Evolutionary conservation across 2,888 invertebrate species (phyloP).

Genomic region (Oxycera nigricornis): DNA sequence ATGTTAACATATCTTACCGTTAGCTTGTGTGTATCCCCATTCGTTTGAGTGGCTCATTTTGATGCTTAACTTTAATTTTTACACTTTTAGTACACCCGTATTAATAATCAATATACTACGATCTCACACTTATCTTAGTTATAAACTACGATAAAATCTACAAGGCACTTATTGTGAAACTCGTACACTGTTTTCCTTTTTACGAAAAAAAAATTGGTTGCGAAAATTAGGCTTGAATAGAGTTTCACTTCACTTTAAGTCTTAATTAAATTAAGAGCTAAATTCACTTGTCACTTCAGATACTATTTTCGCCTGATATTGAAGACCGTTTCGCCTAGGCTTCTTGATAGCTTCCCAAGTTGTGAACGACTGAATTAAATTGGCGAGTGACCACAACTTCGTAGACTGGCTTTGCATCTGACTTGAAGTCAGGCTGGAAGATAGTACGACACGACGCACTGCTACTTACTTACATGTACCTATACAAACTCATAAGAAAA

Average conservation of each 20-base stretch:
- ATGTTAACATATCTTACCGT: conserved; percentile 40
- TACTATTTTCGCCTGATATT: not conserved
- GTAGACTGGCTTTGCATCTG: not conserved
- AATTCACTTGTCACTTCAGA: not conserved
- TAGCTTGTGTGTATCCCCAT: conserved; percentile 46
- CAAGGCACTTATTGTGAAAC: conserved; percentile 4
- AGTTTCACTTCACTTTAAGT: conserved; percentile 10
- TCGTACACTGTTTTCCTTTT: not conserved
- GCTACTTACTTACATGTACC: no score
- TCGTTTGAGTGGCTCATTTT: conserved; percentile 35
- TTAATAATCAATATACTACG: not conserved
- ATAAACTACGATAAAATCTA: not conserved
- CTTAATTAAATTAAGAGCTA: not conserved
- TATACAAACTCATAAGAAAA: not conserved
- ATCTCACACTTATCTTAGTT: not conserved
- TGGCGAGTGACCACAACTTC: conserved; percentile 20
- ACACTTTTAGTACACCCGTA: conserved; percentile 8
- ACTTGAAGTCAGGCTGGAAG: not conserved
- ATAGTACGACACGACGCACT: no score
- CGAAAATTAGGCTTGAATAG: not conserved
- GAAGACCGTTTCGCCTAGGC: not conserved
- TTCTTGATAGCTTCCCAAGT: conserved; percentile 17
- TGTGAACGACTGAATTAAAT: conserved; percentile 7
- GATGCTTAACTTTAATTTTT: conserved; percentile 26
- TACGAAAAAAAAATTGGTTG: no score